Evolutionary conservation across 64 coral and sea anemone species (phyloP), one percentile per base, ranked within the genome.

Genomic region (Porites lutea): DNA sequence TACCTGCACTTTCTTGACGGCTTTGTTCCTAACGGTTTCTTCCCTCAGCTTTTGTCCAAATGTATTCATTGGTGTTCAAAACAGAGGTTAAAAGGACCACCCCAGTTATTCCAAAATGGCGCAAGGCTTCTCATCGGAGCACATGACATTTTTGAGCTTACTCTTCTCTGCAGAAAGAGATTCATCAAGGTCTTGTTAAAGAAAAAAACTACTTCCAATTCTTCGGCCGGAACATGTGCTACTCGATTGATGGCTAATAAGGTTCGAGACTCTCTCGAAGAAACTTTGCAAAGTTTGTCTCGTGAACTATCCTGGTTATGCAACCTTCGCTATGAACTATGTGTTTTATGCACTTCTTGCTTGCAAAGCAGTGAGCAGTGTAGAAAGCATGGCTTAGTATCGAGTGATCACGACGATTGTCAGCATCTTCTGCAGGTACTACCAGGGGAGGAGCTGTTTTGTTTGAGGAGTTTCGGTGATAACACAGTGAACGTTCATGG

Each of bases 261-360:
- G 50, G 74, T 93, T 12, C 65, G 92, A 44, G 19, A 18, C 27
- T 88, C 89, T 45, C 12, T 93, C 3, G 92, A 93, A 58, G 53
- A 21, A 18, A 88, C 86, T 14, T 77, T 93, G 5, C 15, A 82
- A 23, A 65, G 75, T 8, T 55, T 93, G 27, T 73, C 75, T 15
- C 63, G 61, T 21, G 75, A 93, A 16, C 49, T 78, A 18, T 69
- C 83, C 8, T 93, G 92, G 92, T 22, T 93, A 70, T 50, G 86
- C 0, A 79, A 82, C n/a, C 63, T 93, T 12, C 74, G 75, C 2
- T 88, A 79, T 63, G 85, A 93, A 23, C 57, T 88, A 65, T 75
- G 83, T 73, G 92, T 89, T n/a, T 9, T 79, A 52, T 93, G 92
- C 52, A 68, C 84, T 0, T 70, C 74, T 2, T 93, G 92, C 16